Conservation (phyloP, 2,113 vertebrate genomes). For the Mesitornis unicolor region DNA sequence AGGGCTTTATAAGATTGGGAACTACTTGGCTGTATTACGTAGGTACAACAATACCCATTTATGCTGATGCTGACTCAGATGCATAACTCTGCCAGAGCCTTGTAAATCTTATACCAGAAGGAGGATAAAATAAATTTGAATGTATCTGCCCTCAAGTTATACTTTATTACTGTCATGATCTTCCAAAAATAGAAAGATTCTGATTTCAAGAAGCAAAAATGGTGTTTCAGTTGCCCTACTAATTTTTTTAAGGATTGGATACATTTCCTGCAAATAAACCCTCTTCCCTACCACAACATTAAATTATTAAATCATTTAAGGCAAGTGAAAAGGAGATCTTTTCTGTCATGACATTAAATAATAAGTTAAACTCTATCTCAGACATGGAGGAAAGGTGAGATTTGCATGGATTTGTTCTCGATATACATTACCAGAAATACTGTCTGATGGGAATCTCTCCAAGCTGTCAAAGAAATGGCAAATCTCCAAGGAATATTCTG, state of each 20-base stretch:
- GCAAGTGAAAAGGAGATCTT: conserved; percentile 9
- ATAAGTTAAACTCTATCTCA: neutral
- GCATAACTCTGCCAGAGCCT: neutral
- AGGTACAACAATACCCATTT: conserved; percentile 28
- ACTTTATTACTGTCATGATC: neutral
- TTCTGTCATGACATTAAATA: conserved; percentile 27
- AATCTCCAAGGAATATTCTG: conserved; percentile 20
- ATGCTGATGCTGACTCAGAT: neutral
- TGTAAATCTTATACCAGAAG: neutral
- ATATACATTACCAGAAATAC: neutral
- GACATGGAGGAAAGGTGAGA: neutral
- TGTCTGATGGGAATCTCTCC: neutral
- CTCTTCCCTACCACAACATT: neutral
- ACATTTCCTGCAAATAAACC: conserved; percentile 16
- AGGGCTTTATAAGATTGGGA: neutral
- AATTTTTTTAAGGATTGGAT: conserved; percentile 6
- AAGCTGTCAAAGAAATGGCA: conserved; percentile 22
- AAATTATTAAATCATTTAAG: conserved; percentile 28
- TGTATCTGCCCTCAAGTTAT: neutral
- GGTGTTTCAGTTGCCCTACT: neutral
- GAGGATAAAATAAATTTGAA: neutral
- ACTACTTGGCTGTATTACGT: neutral
- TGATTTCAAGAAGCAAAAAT: neutral
- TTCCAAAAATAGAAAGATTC: neutral
- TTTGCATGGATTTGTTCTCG: conserved; percentile 29